Evolutionary conservation across 2,797 vertebrate species (phyloP).

Genomic region (Pyrocephalus nanus): DNA sequence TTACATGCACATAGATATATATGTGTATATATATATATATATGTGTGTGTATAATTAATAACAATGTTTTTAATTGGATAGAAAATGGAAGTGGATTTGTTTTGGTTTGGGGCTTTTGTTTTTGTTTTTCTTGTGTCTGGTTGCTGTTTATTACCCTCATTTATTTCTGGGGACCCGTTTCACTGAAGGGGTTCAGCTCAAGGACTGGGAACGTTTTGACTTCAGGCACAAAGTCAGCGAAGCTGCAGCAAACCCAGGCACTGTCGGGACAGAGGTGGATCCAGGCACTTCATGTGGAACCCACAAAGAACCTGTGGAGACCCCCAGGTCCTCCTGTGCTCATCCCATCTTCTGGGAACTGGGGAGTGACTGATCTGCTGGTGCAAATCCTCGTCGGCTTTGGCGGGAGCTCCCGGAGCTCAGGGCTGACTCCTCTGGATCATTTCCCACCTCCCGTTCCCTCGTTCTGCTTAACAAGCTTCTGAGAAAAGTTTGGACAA

Average conservation of each 20-base stretch:
- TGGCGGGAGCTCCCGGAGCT: background rate
- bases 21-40: no score
- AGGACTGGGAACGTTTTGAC: background rate
- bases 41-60: background rate
- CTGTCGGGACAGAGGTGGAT: fast-evolving
- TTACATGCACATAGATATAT: no score
- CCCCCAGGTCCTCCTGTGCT: background rate
- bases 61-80: no score
- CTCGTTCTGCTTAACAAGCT: background rate
- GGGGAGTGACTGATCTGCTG: background rate
- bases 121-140: background rate
- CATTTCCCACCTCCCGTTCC: background rate
- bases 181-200: background rate
- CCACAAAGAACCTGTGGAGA: background rate
- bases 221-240: background rate
- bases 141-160: background rate
- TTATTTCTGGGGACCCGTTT: background rate
- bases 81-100: background rate
- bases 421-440: background rate
- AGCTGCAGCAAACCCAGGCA: background rate
- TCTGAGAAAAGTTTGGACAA: conserved; percentile 14
- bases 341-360: no score
- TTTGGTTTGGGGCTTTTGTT: no score
- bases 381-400: background rate
- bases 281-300: background rate